phyloP scores from a whole-genome alignment of 1,140 invertebrate genomes.

The Leptopilina clavipes region DNA sequence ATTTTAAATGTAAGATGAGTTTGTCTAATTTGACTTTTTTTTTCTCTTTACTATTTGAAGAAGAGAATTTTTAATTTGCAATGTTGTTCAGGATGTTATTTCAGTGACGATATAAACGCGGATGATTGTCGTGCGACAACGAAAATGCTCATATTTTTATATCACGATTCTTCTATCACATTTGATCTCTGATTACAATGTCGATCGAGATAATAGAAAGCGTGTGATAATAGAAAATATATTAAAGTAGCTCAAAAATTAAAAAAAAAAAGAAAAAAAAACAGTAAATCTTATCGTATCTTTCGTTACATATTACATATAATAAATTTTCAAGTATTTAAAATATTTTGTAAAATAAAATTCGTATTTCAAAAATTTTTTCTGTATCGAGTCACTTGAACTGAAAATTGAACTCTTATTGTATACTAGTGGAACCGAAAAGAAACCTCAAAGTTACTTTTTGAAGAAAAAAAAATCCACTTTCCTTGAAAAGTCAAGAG shows the following conservation, averaged over 20 bases:
- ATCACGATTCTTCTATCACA: slow-evolving; percentile 3
- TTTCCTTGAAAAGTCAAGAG: not conserved
- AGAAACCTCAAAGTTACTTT: not conserved
- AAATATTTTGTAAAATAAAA: no score
- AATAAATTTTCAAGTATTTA: no score
- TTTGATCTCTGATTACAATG: slow-evolving; percentile 13
- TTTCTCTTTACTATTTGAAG: not conserved
- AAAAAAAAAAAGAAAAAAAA: not conserved
- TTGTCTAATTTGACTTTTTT: no score
- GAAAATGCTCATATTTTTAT: not conserved
- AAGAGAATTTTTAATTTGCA: not conserved
- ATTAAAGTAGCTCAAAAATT: slow-evolving; percentile 1
- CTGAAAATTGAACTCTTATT: no score
- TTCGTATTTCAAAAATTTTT: no score
- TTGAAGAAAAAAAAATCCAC: not conserved
- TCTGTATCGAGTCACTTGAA: no score
- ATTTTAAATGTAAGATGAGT: no score
- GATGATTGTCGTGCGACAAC: slow-evolving; percentile 5
- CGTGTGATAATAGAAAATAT: not conserved
- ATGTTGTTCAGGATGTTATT: not conserved
- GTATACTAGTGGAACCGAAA: not conserved
- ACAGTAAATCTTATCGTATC: not conserved
- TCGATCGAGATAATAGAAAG: not conserved
- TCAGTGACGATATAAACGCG: not conserved
- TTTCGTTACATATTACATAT: no score